phyloP scores from a whole-genome alignment of 2,113 vertebrate genomes.

The Chloropsis hardwickii region DNA sequence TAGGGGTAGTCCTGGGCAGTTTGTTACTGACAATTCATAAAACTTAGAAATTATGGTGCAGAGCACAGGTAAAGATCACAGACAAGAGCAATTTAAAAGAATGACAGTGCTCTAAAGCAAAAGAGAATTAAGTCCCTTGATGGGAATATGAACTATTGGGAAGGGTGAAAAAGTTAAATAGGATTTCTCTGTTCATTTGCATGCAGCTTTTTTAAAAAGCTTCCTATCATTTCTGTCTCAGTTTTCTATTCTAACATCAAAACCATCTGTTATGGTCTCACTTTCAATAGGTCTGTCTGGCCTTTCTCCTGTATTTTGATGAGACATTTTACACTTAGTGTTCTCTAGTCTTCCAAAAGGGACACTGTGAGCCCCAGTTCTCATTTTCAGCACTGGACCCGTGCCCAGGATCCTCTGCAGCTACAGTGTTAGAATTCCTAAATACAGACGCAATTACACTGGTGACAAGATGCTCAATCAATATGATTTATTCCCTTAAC shows the following conservation, averaged over 20 bases:
- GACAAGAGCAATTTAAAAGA: neutral
- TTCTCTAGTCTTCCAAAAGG: neutral
- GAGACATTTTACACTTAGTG: slow-evolving; percentile 5
- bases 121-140: neutral
- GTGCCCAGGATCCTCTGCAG: slow-evolving; percentile 22
- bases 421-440: neutral
- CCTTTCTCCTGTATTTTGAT: slow-evolving; percentile 17
- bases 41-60: neutral
- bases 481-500: slow-evolving; percentile 12
- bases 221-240: neutral
- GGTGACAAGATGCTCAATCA: slow-evolving; percentile 19
- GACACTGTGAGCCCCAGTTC: neutral
- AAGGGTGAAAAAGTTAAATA: slow-evolving; percentile 11
- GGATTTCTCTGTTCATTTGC: neutral
- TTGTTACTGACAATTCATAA: neutral
- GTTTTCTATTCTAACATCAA: neutral
- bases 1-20: neutral
- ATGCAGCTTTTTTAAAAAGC: neutral
- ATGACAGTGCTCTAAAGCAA: neutral
- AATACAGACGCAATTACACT: neutral
- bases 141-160: neutral
- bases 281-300: neutral
- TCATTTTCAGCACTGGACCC: slow-evolving; percentile 21
- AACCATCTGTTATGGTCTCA: neutral
- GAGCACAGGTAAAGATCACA: neutral